These are phyloP conservation scores for Palythoa heliodiscus DNA, from an alignment of 92 coral and sea anemone species.

Conservation along the genomic window DNA sequence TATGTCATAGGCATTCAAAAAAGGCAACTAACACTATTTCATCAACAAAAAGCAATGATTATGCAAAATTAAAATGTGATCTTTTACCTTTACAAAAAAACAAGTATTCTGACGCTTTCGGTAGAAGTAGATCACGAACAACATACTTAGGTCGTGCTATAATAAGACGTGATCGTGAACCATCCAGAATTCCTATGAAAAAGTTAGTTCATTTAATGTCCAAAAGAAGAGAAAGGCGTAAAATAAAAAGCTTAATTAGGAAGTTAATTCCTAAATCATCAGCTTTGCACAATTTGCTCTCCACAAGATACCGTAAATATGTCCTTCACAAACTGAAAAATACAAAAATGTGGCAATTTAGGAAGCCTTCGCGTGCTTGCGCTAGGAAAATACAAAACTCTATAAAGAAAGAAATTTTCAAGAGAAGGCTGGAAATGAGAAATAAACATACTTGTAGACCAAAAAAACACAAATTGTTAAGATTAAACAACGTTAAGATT, in stretches of 20 bases:
- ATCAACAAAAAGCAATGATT: conserved; percentile 18
- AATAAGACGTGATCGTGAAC: conserved; percentile 33
- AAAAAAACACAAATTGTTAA: conserved; percentile 44
- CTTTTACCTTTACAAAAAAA: conserved; percentile 12
- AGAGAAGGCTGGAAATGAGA: conserved; percentile 10
- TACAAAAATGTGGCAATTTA: conserved; percentile 35
- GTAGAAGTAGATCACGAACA: conserved; percentile 33
- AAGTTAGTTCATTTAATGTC: conserved; percentile 41
- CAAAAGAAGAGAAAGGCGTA: conserved; percentile 37
- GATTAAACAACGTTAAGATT: conserved; percentile 22
- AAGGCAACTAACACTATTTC: conserved; percentile 2
- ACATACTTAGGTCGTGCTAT: conserved; percentile 16
- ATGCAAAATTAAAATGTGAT: conserved; percentile 12
- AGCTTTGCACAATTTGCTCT: conserved; percentile 42
- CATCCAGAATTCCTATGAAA: conserved; percentile 42
- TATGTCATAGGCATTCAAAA: conserved; percentile 9
- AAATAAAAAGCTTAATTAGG: conserved; percentile 37
- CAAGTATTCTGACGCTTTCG: conserved; percentile 1
- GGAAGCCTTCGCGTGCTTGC: conserved; percentile 21
- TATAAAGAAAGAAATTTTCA: conserved; percentile 23
- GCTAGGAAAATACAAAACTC: conserved; percentile 11
- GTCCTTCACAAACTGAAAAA: conserved; percentile 39
- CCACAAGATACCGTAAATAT: conserved; percentile 38
- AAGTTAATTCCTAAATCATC: conserved; percentile 38
- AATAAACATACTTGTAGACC: conserved; percentile 26